Percentiles rank a stretch among this genome's conserved stretches.
phyloP scores from a whole-genome alignment of 2,888 invertebrate species.

The Apamea crenata region DNA sequence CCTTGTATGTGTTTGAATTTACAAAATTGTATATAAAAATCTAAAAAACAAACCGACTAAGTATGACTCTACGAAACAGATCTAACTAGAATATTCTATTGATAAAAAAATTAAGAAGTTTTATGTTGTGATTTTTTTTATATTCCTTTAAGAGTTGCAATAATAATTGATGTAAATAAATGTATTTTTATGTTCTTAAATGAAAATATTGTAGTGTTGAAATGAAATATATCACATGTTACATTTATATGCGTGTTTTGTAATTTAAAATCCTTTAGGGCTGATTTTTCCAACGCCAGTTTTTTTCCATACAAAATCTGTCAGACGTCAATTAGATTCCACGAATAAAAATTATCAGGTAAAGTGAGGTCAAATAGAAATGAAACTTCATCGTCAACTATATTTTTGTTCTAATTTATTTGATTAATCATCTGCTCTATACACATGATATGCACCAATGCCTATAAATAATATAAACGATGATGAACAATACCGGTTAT shows the following conservation, averaged over 20 bases:
- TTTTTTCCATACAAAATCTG: too few species aligned
- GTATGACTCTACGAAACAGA: conserved; percentile 53
- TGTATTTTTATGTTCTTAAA: conserved; percentile 78
- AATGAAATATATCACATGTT: conserved; percentile 87
- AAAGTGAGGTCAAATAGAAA: conserved; percentile 62
- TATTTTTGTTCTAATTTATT: conserved; percentile 89
- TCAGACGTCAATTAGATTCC: too few species aligned
- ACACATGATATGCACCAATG: conserved; percentile 91
- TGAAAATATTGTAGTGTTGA: conserved; percentile 82
- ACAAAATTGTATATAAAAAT: conserved; percentile 14
- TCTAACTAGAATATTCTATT: conserved; percentile 58
- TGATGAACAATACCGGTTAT: conserved; percentile 82
- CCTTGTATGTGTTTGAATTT: conserved; percentile 40
- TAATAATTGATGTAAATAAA: conserved; percentile 81
- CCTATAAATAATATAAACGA: conserved; percentile 89
- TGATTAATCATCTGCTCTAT: conserved; percentile 90
- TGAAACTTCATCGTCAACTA: conserved; percentile 82
- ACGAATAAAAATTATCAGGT: not conserved
- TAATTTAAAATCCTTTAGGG: not conserved
- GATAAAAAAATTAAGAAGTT: conserved; percentile 57
- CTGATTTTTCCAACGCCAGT: too few species aligned
- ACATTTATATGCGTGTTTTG: conserved; percentile 67
- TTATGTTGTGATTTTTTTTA: conserved; percentile 81
- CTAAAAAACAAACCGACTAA: conserved; percentile 1
- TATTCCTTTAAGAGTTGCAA: conserved; percentile 79